phyloP scores from a whole-genome alignment of 2,113 vertebrate species.

The Upupa epops region DNA sequence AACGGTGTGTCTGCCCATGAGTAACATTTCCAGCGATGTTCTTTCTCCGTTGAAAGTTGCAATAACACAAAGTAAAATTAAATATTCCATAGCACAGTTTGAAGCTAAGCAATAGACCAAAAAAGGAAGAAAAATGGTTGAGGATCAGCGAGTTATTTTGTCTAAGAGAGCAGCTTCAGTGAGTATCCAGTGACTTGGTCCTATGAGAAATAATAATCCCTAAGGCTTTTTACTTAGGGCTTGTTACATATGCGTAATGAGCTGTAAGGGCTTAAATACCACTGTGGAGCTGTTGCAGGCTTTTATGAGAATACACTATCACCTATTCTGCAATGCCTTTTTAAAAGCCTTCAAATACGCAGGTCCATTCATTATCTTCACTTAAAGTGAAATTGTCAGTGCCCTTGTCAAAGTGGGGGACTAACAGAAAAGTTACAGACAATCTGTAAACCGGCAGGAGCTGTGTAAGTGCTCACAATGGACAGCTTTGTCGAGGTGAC shows the following conservation, averaged over 20 bases:
- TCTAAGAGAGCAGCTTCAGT: neutral
- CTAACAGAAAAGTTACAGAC: conserved; percentile 18
- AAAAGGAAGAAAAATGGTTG: neutral
- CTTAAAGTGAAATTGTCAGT: conserved; percentile 6
- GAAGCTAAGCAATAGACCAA: neutral
- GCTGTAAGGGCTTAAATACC: conserved; percentile 54
- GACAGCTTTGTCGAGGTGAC: neutral
- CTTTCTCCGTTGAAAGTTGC: neutral
- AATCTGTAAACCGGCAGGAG: neutral
- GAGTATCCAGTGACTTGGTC: neutral
- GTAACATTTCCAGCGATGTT: neutral
- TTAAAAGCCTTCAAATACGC: conserved; percentile 38
- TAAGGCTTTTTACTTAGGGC: conserved; percentile 45
- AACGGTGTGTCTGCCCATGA: neutral
- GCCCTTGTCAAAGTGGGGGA: neutral
- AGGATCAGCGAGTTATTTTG: neutral
- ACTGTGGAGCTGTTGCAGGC: conserved; percentile 19
- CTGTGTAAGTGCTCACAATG: neutral
- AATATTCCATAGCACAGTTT: neutral
- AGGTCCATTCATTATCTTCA: conserved; percentile 24
- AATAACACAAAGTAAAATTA: neutral
- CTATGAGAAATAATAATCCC: conserved; percentile 32
- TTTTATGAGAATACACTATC: conserved; percentile 41
- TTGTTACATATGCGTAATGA: conserved; percentile 47
- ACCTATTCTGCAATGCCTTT: conserved; percentile 9